Evolutionary conservation across 1,140 invertebrate species (phyloP), one percentile per base, ranked within the genome.

Genomic region (Lepidurus packardi): DNA sequence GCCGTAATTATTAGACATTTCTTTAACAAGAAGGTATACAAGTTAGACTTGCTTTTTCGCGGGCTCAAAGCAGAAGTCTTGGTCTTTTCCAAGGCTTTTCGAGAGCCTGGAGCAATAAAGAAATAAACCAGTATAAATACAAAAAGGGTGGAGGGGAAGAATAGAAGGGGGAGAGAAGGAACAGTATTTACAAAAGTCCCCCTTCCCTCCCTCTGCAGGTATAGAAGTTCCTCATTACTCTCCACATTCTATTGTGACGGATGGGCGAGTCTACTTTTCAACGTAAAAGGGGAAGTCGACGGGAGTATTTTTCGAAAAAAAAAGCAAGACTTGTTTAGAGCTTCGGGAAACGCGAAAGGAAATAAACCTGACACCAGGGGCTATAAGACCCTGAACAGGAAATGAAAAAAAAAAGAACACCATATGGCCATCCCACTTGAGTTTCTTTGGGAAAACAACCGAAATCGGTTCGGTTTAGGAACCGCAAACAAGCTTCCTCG

Each of bases 391-490:
- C 53, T 65, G 21, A 65, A 65, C 53, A 65, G 53, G 53, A 65
- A 65, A 65, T 21, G 53, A 65, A 34, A 34, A 34, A 34, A 34
- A 34, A 34, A 34, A 21, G 9, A 11, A 9, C 21, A 7, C 53
- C 53, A 65, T 13, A 65, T 65, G 53, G 53, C 53, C 53, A 65
- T 65, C 53, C 53, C 53, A 65, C 53, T 65, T 65, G 53, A 16
- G 21, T n/a, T 65, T 65, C 53, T 65, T 65, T 65, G 53, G 16
- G 7, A 21, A 10, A 47, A 47, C 10, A 11, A 7, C 53, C 34
- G 34, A 34, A 34, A 4, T 13, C 53, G 53, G 53, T 13, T 65
- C 53, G 9, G 53, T 13, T 65, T 65, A 5, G 34, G 3, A 34
- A 34, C 53, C 21, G 53, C 16, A 65, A 65, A 13, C 53, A 21